Percentiles rank a stretch among this genome's conserved stretches.
Evolutionary conservation across 2,113 vertebrate genomes (phyloP).

Genomic region (Paraplagusia blochii): DNA sequence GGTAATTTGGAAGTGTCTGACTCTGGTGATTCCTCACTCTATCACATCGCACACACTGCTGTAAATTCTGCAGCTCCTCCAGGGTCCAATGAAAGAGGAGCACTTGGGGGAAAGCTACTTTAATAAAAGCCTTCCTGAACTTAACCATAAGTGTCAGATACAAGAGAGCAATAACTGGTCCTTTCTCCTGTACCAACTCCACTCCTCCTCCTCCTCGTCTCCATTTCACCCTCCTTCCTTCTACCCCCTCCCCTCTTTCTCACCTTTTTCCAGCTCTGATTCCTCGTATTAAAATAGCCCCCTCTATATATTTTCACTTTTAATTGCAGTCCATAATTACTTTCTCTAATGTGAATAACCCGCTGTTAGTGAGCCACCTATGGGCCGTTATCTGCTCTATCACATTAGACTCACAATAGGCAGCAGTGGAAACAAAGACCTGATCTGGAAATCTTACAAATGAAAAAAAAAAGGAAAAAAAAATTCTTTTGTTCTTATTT

Average conservation of each 20-base stretch:
- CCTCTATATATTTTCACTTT: slow-evolving; percentile 44
- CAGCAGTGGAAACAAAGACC: slow-evolving; percentile 54
- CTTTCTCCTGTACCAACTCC: slow-evolving; percentile 25
- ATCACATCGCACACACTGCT: slow-evolving; percentile 58
- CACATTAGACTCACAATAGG: slow-evolving; percentile 41
- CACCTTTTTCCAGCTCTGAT: slow-evolving; percentile 30
- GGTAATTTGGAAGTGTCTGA: slow-evolving; percentile 57
- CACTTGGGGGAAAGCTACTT: slow-evolving; percentile 54
- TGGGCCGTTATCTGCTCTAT: slow-evolving; percentile 40
- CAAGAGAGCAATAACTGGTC: slow-evolving; percentile 63
- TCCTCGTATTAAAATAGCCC: slow-evolving; percentile 40
- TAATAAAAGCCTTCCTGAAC: slow-evolving; percentile 73
- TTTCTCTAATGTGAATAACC: slow-evolving; percentile 48
- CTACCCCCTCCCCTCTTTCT: slow-evolving; percentile 23
- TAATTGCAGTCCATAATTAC: slow-evolving; percentile 65
- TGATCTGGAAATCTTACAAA: slow-evolving; percentile 65
- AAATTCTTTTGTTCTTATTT: slow-evolving; percentile 61
- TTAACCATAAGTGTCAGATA: slow-evolving; percentile 66
- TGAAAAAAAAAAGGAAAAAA: slow-evolving; percentile 62
- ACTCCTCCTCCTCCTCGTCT: slow-evolving; percentile 7
- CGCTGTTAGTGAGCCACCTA: slow-evolving; percentile 24
- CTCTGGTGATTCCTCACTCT: slow-evolving; percentile 54
- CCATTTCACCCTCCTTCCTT: slow-evolving; percentile 39
- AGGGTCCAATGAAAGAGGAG: slow-evolving; percentile 56
- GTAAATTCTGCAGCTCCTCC: slow-evolving; percentile 59